phyloP scores from a whole-genome alignment of 2,888 invertebrate genomes.

The Cantharis lateralis region DNA sequence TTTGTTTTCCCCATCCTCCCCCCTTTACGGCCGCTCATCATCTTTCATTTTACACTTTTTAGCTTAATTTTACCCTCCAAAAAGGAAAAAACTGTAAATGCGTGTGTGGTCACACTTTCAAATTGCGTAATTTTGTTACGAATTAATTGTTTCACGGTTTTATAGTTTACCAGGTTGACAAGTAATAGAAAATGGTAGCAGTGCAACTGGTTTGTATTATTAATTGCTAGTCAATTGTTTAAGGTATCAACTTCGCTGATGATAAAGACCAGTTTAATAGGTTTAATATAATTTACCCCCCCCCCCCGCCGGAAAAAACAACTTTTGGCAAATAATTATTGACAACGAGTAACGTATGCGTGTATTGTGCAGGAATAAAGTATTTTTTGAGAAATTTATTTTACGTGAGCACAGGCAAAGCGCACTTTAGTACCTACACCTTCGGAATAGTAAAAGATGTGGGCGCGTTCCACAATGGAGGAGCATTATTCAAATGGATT shows the following conservation, averaged over 20 bases:
- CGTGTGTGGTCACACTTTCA: not conserved
- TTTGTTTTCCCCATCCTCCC: not conserved
- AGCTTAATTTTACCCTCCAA: too few relatives aligned
- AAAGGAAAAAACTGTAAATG: not conserved
- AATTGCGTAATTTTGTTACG: not conserved
- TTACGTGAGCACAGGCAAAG: not conserved
- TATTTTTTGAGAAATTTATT: not conserved
- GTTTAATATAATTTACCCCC: not conserved
- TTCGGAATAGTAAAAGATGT: constrained; percentile 3
- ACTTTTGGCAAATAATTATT: too few relatives aligned
- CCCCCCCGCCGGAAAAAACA: not conserved
- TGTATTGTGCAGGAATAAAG: not conserved
- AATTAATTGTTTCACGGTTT: not conserved
- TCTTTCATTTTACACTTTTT: too few relatives aligned
- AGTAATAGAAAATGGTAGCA: not conserved
- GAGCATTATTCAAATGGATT: constrained; percentile 4
- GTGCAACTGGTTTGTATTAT: not conserved
- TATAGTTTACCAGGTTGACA: not conserved
- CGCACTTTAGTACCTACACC: constrained; percentile 3
- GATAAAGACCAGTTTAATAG: not conserved
- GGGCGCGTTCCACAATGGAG: constrained; percentile 6
- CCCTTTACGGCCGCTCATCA: not conserved
- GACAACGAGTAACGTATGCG: not conserved
- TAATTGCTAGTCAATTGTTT: not conserved
- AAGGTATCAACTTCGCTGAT: not conserved